Base-by-base conservation (phyloP, 2,113 vertebrate genomes). In the Pithys albifrons region DNA sequence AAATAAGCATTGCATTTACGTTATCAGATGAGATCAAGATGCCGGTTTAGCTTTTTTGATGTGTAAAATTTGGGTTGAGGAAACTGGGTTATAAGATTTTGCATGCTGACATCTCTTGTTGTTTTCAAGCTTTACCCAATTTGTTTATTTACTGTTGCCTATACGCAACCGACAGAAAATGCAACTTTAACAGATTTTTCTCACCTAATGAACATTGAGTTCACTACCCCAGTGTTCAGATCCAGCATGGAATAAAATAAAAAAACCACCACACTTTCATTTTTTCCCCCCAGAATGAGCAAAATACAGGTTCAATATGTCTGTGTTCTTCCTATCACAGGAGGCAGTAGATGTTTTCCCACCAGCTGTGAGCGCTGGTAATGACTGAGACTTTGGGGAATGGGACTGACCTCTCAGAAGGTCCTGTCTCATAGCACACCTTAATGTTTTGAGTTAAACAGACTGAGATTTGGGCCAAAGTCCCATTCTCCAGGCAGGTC, bases 1-100 rank as follows among this genome's bases (percentile, higher is more conserved):
- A 88, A 80, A 55, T 49, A 89, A 96, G 37, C 69, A 82, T 41
- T 77, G 35, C 66, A 72, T 97, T 95, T 84, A 77, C 57, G 90
- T 61, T 64, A 89, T 88, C 88, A 85, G 83, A 88, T 72, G 65
- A 83, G 80, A 78, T 49, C 54, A 88, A 52, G 37, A 46, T 35
- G 29, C 7, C 0, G 2, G 8, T 52, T 82, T 33, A 54, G 62
- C 4, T 43, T 78, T 87, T 66, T 19, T 84, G 27, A 71, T 59
- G 29, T 69, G n/a, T 37, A 71, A 96, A 87, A 78, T 72, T 70
- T 64, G 13, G 10, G 18, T 7, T 73, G 73, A 77, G 15, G 31
- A 89, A 95, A 76, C 10, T 78, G 25, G 14, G 17, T 73, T 94
- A 55, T 66, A 27, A 90, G 43, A 85, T 94, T 91, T 74, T 93